These are phyloP conservation scores for Glaucidium brasilianum DNA, from an alignment of 2,113 vertebrate species.

Conservation along the genomic window DNA sequence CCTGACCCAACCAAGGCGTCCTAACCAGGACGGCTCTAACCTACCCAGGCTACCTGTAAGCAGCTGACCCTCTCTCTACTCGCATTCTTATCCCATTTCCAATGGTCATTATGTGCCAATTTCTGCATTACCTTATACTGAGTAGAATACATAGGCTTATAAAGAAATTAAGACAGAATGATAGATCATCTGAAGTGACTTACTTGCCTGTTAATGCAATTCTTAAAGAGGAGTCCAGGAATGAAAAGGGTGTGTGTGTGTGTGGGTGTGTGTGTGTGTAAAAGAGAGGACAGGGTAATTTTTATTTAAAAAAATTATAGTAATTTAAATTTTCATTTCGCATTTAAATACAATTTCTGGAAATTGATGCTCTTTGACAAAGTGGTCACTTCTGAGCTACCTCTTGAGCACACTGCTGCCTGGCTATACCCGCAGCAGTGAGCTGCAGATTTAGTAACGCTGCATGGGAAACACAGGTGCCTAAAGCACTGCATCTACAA, in stretches of 20 bases:
- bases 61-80: neutral
- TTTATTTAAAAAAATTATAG: neutral
- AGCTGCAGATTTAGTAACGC: neutral
- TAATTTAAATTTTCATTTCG: neutral
- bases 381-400: neutral
- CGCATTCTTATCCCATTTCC: neutral
- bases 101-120: neutral
- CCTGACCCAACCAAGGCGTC: too few relatives aligned
- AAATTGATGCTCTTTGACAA: neutral
- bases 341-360: neutral
- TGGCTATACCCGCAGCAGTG: neutral
- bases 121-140: neutral
- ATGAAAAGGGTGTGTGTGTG: neutral
- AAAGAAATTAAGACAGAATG: neutral
- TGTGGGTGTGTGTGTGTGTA: too few relatives aligned
- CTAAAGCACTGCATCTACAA: neutral
- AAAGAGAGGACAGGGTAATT: neutral
- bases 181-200: neutral
- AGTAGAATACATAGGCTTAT: neutral
- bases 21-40: too few relatives aligned
- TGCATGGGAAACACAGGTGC: neutral
- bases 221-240: neutral
- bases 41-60: neutral
- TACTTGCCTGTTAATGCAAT: neutral
- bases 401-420: neutral